Evolutionary conservation across 2,113 vertebrate species (phyloP), one percentile per base, ranked within the genome.

Genomic region (Crotalus viridis): DNA sequence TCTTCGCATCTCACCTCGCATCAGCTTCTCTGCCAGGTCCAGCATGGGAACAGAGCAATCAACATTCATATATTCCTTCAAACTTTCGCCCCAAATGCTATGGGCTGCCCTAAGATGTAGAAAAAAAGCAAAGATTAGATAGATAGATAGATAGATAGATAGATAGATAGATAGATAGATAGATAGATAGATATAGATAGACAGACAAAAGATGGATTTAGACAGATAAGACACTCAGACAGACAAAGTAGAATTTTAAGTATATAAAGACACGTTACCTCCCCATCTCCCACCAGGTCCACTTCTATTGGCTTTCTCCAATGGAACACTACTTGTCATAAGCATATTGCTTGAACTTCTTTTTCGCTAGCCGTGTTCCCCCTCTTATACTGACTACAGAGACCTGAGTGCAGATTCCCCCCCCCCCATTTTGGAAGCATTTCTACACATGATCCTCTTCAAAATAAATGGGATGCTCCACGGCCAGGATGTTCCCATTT

Each of bases 51-150:
- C 95, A 0, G 98, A 98, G 89, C 96, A 97, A 96, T 99, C 98
- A 85, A 99, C 98, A 96, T 98, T 99, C 90, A 99, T 86, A 93
- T 98, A 98, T 96, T 99, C 98, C 88, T 96, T 98, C 61, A 99
- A 91, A 28, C 97, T 97, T 61, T 97, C 96, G 2, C 98, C 97
- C 98, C 99, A 99, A 90, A 93, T 96, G 5, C 94, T 96, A 51
- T 98, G 98, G 21, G 98, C 98, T 19, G 98, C 98, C 99, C 98
- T 99, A 96, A 6, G 0, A 59, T 5, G 19, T 24, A 61, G 43
- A 4, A 96, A 93, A 93, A 92, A 94, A 43, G 88, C 3, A n/a
- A 87, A n/a, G 61, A 69, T 33, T 69, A 69, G 61, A 61, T 26
- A 22, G 56, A 57, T 57, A 22, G 56, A 57, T 57, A 48, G 46